phyloP scores from a whole-genome alignment of 2,797 vertebrate species.

The Sciurus vulgaris region DNA sequence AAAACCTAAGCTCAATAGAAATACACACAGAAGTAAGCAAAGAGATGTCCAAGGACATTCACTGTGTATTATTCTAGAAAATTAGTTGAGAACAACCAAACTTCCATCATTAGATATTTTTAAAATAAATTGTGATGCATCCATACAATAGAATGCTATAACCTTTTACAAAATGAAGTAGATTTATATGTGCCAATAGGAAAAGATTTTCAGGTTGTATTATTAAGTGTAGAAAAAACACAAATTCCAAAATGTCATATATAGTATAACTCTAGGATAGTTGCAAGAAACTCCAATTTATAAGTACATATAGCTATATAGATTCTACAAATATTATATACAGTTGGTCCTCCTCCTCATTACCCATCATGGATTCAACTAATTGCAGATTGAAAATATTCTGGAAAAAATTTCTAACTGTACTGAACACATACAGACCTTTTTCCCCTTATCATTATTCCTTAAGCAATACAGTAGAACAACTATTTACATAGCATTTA shows the following conservation, averaged over 20 bases:
- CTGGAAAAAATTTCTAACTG: background rate
- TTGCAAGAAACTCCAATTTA: conserved; percentile 12
- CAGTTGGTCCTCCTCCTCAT: background rate
- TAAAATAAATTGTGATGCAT: conserved; percentile 42
- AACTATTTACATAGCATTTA: background rate
- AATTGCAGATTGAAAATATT: background rate
- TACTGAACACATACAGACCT: background rate
- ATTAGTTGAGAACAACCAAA: background rate
- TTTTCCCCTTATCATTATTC: background rate
- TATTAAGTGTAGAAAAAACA: background rate
- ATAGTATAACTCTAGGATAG: background rate
- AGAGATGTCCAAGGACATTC: background rate
- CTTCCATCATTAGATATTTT: background rate
- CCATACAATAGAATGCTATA: background rate
- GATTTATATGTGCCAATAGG: background rate
- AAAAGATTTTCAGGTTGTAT: conserved; percentile 15
- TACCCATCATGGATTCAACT: background rate
- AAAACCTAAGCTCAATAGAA: conserved; percentile 43
- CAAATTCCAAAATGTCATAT: background rate
- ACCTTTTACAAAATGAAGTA: background rate
- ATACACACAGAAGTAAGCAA: background rate
- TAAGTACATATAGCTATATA: background rate
- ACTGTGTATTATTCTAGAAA: background rate
- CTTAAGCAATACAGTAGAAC: background rate
- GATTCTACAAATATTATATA: background rate